A percentile compares a stretch with the other conserved stretches of the same genome.
Conservation (phyloP, 2,888 invertebrate species). For the Barypeithes pellucidus region DNA sequence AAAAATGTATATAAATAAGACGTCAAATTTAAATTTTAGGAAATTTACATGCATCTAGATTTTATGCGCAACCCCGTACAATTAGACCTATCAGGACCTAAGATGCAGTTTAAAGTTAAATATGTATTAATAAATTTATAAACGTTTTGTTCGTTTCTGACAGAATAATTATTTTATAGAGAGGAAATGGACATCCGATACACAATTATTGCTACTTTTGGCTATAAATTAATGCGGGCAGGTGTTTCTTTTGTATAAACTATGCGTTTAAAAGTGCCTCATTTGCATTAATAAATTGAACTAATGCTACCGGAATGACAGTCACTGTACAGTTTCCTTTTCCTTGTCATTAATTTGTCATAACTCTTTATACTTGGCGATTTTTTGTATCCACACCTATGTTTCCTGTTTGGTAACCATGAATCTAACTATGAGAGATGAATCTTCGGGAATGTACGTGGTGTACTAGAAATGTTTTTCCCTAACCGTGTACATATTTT, state of each 20-base stretch:
- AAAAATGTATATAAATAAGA: no score
- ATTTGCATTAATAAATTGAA: not conserved
- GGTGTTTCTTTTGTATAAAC: slow-evolving; percentile 2
- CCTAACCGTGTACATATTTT: no score
- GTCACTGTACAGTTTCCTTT: not conserved
- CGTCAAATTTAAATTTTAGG: no score
- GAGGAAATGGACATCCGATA: slow-evolving; percentile 16
- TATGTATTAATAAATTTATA: not conserved
- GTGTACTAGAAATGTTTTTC: no score
- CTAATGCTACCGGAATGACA: not conserved
- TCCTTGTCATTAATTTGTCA: not conserved
- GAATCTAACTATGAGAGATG: no score
- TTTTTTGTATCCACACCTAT: not conserved
- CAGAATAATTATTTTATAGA: not conserved
- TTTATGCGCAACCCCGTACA: no score
- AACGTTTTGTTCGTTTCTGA: not conserved
- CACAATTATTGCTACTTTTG: not conserved
- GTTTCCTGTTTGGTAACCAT: not conserved
- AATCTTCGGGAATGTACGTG: no score
- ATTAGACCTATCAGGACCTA: no score
- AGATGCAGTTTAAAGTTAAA: not conserved
- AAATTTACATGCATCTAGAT: no score
- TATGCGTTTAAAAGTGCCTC: not conserved
- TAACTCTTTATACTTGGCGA: no score
- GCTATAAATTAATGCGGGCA: not conserved